A percentile compares a stretch with the other conserved stretches of the same genome.
Evolutionary conservation across 2,113 vertebrate genomes (phyloP).

Genomic region (Thinocorus orbignyianus): DNA sequence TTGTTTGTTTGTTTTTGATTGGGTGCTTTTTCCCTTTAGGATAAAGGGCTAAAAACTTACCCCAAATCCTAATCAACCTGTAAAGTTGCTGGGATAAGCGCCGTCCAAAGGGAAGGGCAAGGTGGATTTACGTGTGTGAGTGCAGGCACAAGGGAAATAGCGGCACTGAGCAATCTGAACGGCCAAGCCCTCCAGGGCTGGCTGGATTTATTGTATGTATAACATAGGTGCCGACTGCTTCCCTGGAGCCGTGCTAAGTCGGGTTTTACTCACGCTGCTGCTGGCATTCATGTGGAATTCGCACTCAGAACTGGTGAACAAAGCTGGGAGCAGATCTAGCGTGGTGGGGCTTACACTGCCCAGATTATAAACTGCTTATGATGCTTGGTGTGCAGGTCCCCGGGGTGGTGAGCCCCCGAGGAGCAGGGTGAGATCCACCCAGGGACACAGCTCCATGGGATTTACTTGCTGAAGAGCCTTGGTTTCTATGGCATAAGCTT

Average conservation of each 20-base stretch:
- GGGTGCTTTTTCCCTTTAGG: background rate
- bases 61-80: background rate
- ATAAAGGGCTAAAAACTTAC: background rate
- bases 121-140: background rate
- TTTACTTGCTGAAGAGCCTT: background rate
- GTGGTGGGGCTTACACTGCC: background rate
- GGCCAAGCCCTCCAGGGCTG: background rate
- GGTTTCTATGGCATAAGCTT: background rate
- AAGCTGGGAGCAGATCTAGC: background rate
- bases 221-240: background rate
- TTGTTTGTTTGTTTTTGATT: background rate
- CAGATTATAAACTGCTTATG: background rate
- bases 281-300: background rate
- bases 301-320: background rate
- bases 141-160: background rate
- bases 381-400: fast-evolving
- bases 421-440: background rate
- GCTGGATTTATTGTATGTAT: background rate
- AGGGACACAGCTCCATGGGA: background rate
- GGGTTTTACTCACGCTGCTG: fast-evolving
- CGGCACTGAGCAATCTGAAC: background rate
- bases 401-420: background rate
- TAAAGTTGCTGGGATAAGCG: background rate
- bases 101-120: background rate
- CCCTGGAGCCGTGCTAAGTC: background rate